Evolutionary conservation across 2,113 vertebrate species (phyloP).

Genomic region (Brachirus orientalis): DNA sequence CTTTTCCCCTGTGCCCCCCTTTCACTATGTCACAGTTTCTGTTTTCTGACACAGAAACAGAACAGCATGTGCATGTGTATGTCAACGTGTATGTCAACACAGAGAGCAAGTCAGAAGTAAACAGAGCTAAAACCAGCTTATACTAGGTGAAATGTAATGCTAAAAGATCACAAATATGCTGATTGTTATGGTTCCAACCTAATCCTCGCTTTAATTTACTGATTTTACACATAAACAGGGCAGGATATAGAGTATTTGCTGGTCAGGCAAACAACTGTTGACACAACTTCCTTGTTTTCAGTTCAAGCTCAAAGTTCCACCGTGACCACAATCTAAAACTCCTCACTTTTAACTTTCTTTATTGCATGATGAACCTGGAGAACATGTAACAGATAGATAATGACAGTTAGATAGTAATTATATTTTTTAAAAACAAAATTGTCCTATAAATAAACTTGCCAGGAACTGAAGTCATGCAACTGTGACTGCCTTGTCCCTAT

Average conservation of each 20-base stretch:
- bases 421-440: too few species aligned
- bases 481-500: background rate
- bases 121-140: background rate
- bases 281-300: slow-evolving; percentile 8
- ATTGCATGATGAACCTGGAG: too few species aligned
- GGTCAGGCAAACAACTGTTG: background rate
- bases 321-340: too few species aligned
- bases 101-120: background rate
- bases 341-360: too few species aligned
- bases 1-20: too few species aligned
- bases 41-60: too few species aligned
- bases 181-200: background rate
- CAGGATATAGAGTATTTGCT: slow-evolving; percentile 36
- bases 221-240: background rate
- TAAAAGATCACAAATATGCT: background rate
- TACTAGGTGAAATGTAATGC: background rate
- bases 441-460: background rate
- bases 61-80: too few species aligned
- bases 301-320: background rate
- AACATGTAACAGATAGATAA: too few species aligned
- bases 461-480: background rate
- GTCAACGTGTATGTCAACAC: background rate
- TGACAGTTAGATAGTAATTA: too few species aligned
- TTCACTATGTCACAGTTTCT: too few species aligned
- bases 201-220: background rate